phyloP scores from a whole-genome alignment of 2,113 vertebrate species.

The Scomber colias region DNA sequence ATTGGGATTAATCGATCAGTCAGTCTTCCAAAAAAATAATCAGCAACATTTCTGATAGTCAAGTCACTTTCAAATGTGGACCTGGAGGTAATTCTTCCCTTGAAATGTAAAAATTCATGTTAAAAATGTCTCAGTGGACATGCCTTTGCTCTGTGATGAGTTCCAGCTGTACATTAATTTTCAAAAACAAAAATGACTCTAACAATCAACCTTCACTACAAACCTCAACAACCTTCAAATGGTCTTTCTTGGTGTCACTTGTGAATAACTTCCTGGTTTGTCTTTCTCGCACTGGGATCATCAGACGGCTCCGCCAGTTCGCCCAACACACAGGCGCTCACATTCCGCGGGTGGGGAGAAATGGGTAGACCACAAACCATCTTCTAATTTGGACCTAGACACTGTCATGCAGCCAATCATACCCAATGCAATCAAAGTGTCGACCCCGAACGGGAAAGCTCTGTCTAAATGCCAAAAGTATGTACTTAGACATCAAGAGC shows the following conservation, averaged over 20 bases:
- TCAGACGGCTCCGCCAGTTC: slow-evolving; percentile 87
- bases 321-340: slow-evolving; percentile 89
- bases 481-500: slow-evolving; percentile 96
- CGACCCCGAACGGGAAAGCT: slow-evolving; percentile 91
- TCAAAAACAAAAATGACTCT: neutral
- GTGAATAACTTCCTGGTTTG: slow-evolving; percentile 70
- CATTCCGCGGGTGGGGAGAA: slow-evolving; percentile 92
- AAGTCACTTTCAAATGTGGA: no score
- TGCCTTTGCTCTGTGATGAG: neutral
- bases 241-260: slow-evolving; percentile 29
- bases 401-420: slow-evolving; percentile 96
- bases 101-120: neutral
- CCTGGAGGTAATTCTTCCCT: neutral
- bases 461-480: slow-evolving; percentile 96
- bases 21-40: no score
- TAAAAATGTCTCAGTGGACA: neutral
- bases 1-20: no score
- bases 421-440: slow-evolving; percentile 92
- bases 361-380: slow-evolving; percentile 97
- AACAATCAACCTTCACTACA: neutral
- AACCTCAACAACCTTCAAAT: neutral
- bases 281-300: slow-evolving; percentile 73
- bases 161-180: slow-evolving; percentile 58
- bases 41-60: no score
- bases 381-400: slow-evolving; percentile 90